Percentiles rank a stretch among this genome's conserved stretches.
These are phyloP conservation scores for Gasterosteus nipponicus DNA, from an alignment of 2,113 vertebrate species.

Conservation along the genomic window DNA sequence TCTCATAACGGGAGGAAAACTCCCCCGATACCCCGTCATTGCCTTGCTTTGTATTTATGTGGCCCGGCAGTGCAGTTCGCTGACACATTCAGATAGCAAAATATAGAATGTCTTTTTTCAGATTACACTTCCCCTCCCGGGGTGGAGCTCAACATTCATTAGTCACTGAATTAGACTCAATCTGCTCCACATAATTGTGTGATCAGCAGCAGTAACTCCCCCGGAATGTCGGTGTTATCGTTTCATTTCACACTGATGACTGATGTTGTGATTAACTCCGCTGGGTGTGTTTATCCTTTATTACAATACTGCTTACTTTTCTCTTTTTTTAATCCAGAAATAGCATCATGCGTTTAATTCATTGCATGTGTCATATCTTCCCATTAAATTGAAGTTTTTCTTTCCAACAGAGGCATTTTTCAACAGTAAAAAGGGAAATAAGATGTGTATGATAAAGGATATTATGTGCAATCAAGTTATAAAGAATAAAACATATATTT, in stretches of 20 bases:
- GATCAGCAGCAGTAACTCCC: constrained; percentile 52
- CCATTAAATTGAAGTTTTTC: constrained; percentile 9
- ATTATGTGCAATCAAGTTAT: constrained; percentile 14
- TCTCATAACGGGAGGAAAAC: constrained; percentile 45
- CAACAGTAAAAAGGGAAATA: background rate
- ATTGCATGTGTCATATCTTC: constrained; percentile 17
- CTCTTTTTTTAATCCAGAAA: constrained; percentile 29
- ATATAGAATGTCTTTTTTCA: constrained; percentile 51
- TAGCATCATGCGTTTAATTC: constrained; percentile 24
- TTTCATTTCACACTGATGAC: constrained; percentile 57
- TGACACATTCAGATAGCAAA: constrained; percentile 36
- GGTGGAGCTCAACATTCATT: constrained; percentile 47
- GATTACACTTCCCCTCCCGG: constrained; percentile 30
- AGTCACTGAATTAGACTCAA: constrained; percentile 45
- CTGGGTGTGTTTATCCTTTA: constrained; percentile 51
- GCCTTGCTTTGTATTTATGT: constrained; percentile 59
- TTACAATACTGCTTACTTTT: constrained; percentile 23
- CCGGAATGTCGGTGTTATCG: constrained; percentile 65
- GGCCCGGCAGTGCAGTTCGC: constrained; percentile 40
- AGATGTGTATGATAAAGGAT: background rate
- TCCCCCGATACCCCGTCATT: constrained; percentile 45
- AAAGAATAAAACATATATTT: constrained; percentile 9
- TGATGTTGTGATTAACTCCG: constrained; percentile 45
- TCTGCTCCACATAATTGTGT: constrained; percentile 47
- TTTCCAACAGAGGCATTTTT: constrained; percentile 7